Base-by-base conservation (phyloP, 2,888 invertebrate species). In the Oscheius sp. region DNA sequence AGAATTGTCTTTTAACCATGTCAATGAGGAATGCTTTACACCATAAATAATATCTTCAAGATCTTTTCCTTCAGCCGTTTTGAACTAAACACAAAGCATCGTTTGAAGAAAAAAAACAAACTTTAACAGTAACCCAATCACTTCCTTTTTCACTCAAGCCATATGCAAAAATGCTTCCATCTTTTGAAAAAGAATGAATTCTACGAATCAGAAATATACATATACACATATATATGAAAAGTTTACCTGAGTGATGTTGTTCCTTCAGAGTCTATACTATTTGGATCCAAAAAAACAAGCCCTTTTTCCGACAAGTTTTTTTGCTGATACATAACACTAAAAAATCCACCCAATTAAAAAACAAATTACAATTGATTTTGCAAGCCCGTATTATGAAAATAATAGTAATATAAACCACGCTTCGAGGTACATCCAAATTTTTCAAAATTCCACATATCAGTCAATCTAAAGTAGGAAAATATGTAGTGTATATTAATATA, bases 391-490 rank as follows among this genome's bases (percentile, higher is more conserved):
- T 98, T 98, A 89, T 92, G 92, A 82, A 91, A 92, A 88, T 93
- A 95, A 88, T 93, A 97, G 87, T 95, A 98, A 86, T 90, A 90
- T 74, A 91, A 89, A 2, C 95, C 96, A 82, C 92, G 90, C 80
- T 91, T 91, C 83, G 90, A 91, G 0, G 95, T 95, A 80, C 93
- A 92, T 1, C 93, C 92, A 88, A 92, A 94, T 88, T 95, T 95
- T n/a, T 94, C 93, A 88, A 93, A 96, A 87, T 98, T 92, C 95
- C 95, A 95, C 30, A 95, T 89, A 81, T 93, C 92, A 0, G 92
- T 95, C 30, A 97, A 89, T 75, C 93, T 70, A 41, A 49, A 51
- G 38, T 20, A 20, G 2, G 22, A 2, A 32, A 24, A 38, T 49
- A 20, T 24, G 5, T 41, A 36, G 36, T 14, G 3, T 12, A 38